Evolutionary conservation across 2,797 vertebrate genomes (phyloP).

Genomic region (Spinibarbus caldwelli): DNA sequence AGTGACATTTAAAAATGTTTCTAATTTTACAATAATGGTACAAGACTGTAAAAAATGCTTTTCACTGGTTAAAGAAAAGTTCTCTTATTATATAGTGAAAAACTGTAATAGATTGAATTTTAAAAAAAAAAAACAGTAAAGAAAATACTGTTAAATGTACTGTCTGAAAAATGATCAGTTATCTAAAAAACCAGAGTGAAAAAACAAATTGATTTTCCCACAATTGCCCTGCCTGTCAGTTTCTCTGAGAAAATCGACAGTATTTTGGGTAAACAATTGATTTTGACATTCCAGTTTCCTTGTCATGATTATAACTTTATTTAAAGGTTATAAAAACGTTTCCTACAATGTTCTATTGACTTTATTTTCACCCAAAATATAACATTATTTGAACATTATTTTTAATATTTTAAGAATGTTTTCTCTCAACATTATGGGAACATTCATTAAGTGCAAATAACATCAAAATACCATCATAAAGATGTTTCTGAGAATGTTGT

Average conservation of each 20-base stretch:
- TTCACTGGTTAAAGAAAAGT: too few species aligned
- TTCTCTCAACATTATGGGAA: neutral
- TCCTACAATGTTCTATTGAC: neutral
- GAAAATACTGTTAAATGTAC: neutral
- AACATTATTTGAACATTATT: neutral
- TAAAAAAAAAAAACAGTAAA: too few species aligned
- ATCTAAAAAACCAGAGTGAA: neutral
- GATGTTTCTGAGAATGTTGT: neutral
- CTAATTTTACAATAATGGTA: neutral
- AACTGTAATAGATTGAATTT: too few species aligned
- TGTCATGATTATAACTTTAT: too few species aligned
- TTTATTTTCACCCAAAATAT: too few species aligned
- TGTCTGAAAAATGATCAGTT: neutral
- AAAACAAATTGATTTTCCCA: neutral
- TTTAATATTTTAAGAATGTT: neutral
- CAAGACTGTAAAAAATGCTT: neutral
- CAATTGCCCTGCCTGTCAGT: too few species aligned
- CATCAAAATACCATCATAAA: neutral
- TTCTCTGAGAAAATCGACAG: neutral
- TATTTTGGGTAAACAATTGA: neutral
- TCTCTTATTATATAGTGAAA: too few species aligned
- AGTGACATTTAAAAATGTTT: neutral
- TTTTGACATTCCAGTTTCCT: neutral
- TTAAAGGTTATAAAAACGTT: neutral
- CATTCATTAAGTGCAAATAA: neutral